Conservation (phyloP, 2,888 invertebrate species). For the Odontocerum albicorne region DNA sequence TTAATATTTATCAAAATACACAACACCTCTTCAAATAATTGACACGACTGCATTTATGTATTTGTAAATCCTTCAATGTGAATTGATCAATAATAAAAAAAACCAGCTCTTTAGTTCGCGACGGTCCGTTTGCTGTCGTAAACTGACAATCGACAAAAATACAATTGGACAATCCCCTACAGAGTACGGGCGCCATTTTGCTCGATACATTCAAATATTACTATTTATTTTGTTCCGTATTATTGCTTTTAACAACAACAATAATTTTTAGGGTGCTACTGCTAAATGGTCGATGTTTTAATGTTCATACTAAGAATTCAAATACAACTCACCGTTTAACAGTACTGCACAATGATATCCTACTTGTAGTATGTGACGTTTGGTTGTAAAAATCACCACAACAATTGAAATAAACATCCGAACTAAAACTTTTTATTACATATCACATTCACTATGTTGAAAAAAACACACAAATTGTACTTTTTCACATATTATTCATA, state of each 20-base stretch:
- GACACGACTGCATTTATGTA: too few relatives aligned
- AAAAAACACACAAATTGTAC: neutral
- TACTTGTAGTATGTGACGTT: slow-evolving; percentile 7
- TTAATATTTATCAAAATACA: too few relatives aligned
- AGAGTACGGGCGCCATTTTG: slow-evolving; percentile 26
- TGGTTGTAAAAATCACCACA: slow-evolving; percentile 8
- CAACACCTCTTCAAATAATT: too few relatives aligned
- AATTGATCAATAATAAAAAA: too few relatives aligned
- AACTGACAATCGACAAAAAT: slow-evolving; percentile 25
- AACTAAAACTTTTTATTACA: neutral
- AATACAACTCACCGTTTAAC: slow-evolving; percentile 6
- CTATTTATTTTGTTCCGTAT: slow-evolving; percentile 10
- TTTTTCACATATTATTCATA: neutral
- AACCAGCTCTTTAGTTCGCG: too few relatives aligned
- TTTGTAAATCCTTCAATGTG: too few relatives aligned
- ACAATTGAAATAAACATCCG: slow-evolving; percentile 6
- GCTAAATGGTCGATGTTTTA: too few relatives aligned
- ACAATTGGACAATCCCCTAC: slow-evolving; percentile 15
- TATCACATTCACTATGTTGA: slow-evolving; percentile 12
- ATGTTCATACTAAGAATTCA: too few relatives aligned
- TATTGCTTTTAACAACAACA: too few relatives aligned
- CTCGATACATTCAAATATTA: slow-evolving; percentile 18
- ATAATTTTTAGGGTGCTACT: too few relatives aligned
- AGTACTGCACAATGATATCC: slow-evolving; percentile 5
- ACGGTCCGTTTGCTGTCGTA: too few relatives aligned